phyloP scores from a whole-genome alignment of 2,113 vertebrate genomes.

The Oryzias melastigma region DNA sequence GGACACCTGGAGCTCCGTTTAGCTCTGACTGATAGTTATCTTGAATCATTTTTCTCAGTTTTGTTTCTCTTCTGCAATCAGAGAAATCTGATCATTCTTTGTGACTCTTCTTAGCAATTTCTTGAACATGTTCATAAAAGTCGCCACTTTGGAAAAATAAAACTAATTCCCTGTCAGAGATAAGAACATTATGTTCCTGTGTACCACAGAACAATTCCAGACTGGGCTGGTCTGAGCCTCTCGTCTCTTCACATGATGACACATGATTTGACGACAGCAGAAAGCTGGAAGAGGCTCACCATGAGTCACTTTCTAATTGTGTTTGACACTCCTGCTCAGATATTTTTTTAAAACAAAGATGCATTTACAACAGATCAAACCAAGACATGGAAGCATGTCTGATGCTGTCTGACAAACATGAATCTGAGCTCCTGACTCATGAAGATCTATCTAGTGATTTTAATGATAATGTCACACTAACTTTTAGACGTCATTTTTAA shows the following conservation, averaged over 20 bases:
- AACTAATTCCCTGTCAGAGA: slow-evolving; percentile 33
- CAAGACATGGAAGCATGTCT: slow-evolving; percentile 1
- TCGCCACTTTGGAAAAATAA: slow-evolving; percentile 24
- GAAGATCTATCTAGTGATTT: not conserved
- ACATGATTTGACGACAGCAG: slow-evolving; percentile 12
- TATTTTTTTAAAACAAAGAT: slow-evolving; percentile 6
- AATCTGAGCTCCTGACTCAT: no score
- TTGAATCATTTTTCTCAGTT: no score
- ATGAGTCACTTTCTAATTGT: slow-evolving; percentile 31
- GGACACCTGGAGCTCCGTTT: no score
- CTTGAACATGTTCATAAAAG: slow-evolving; percentile 41
- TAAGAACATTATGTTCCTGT: slow-evolving; percentile 27
- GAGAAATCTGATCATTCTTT: slow-evolving; percentile 32
- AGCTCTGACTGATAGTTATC: no score
- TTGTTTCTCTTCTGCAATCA: not conserved
- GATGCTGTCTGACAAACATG: not conserved
- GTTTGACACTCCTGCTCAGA: slow-evolving; percentile 5
- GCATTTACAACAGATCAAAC: slow-evolving; percentile 12
- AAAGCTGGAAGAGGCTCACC: slow-evolving; percentile 8
- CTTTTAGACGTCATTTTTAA: no score
- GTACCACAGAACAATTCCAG: slow-evolving; percentile 5
- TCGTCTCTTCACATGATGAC: slow-evolving; percentile 4
- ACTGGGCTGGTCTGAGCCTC: slow-evolving; percentile 1
- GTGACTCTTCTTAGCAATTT: slow-evolving; percentile 40
- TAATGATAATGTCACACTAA: not conserved